phyloP scores from a whole-genome alignment of 2,113 vertebrate genomes.

The Holacanthus passer region DNA sequence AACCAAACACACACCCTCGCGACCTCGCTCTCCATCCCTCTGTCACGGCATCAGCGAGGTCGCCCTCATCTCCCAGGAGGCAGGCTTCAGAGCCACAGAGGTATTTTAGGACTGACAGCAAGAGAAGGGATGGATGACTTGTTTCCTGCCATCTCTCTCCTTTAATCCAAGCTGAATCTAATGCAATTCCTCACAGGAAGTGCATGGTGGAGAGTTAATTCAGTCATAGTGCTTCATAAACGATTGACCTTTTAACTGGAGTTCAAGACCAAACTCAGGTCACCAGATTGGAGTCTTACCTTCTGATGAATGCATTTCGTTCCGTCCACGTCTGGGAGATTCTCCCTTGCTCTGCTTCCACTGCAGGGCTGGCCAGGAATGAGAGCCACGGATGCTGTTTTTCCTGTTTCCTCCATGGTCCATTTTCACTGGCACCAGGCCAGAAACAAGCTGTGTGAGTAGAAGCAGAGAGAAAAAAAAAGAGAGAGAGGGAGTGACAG shows the following conservation, averaged over 20 bases:
- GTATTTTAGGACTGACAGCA: conserved; percentile 53
- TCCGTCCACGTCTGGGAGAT: conserved; percentile 27
- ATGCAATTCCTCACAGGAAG: conserved; percentile 26
- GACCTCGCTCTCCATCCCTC: conserved; percentile 29
- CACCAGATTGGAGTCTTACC: conserved; percentile 2
- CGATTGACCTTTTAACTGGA: neutral
- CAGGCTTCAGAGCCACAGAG: conserved; percentile 28
- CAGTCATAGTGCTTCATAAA: neutral
- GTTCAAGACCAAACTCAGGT: neutral
- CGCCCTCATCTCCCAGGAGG: conserved; percentile 55
- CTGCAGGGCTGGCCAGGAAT: conserved; percentile 21
- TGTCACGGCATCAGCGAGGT: conserved; percentile 50
- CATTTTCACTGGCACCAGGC: conserved; percentile 52
- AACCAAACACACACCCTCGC: conserved; percentile 30
- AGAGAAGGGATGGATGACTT: conserved; percentile 35
- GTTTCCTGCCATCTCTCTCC: conserved; percentile 29
- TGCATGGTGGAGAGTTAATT: too few relatives aligned
- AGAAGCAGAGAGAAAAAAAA: conserved; percentile 12
- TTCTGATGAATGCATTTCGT: conserved; percentile 21
- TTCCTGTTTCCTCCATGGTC: conserved; percentile 50
- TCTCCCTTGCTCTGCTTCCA: conserved; percentile 9
- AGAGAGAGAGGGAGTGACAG: conserved; percentile 15
- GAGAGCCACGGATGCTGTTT: conserved; percentile 45
- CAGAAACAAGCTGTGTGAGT: conserved; percentile 53
- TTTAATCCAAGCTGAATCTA: conserved; percentile 24